These are phyloP conservation scores for Pterostichus madidus DNA, from an alignment of 2,888 invertebrate species.

Conservation along the genomic window DNA sequence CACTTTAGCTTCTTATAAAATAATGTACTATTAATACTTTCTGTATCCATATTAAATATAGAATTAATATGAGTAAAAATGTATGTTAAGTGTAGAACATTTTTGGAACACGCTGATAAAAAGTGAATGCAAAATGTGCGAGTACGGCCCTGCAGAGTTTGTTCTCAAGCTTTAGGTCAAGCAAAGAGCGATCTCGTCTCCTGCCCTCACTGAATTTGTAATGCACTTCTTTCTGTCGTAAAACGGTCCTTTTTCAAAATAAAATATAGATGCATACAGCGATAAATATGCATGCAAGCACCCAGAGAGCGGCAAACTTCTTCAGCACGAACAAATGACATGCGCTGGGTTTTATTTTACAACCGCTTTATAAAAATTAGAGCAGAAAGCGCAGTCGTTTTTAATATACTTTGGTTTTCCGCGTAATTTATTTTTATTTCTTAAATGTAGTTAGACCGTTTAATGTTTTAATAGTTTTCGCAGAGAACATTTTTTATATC, in stretches of 20 bases:
- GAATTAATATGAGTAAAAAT: too few relatives aligned
- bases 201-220: constrained; percentile 51
- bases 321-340: constrained; percentile 28
- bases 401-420: constrained; percentile 8
- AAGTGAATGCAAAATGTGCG: background rate
- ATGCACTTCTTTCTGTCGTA: constrained; percentile 50
- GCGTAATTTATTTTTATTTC: constrained; percentile 8
- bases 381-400: background rate
- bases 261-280: constrained; percentile 57
- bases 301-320: constrained; percentile 29
- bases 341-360: constrained; percentile 17
- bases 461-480: constrained; percentile 42
- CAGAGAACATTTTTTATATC: background rate
- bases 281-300: constrained; percentile 53
- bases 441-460: constrained; percentile 28
- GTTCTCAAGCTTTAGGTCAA: constrained; percentile 38
- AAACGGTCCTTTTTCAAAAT: constrained; percentile 50
- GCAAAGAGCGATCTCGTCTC: constrained; percentile 34
- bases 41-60: too few relatives aligned
- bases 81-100: background rate
- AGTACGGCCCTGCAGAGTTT: background rate
- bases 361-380: constrained; percentile 21
- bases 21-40: too few relatives aligned
- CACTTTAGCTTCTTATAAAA: too few relatives aligned
- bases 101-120: background rate